Evolutionary conservation across 2,113 vertebrate genomes (phyloP).

Genomic region (Orientallactaga bullata): DNA sequence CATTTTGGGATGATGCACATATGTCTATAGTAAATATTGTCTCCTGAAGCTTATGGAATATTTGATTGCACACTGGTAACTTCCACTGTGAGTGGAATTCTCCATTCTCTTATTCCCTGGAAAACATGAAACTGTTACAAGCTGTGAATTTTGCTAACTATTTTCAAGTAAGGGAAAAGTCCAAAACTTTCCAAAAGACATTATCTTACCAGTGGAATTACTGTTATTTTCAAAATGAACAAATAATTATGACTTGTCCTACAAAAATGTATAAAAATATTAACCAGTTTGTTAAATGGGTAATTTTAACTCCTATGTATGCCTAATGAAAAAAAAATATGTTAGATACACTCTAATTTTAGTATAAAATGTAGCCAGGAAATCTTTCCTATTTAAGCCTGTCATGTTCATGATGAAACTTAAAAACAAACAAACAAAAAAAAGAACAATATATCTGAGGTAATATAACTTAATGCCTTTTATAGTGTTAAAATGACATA

Average conservation of each 20-base stretch:
- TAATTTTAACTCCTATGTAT: neutral
- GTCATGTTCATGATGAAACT: neutral
- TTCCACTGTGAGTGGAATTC: neutral
- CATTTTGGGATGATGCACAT: neutral
- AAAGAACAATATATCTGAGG: neutral
- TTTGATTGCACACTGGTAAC: no score
- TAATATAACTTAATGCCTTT: neutral
- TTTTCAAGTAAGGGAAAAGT: neutral
- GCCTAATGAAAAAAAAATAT: neutral
- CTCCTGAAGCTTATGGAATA: neutral
- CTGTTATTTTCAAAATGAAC: constrained; percentile 49
- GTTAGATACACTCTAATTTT: neutral
- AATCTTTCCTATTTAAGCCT: neutral
- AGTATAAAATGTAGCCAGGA: neutral
- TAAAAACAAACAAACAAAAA: neutral
- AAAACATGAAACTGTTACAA: neutral
- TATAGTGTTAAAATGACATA: neutral
- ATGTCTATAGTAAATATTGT: neutral
- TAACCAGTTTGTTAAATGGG: neutral
- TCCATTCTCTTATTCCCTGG: neutral
- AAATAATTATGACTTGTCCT: neutral
- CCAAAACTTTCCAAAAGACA: neutral
- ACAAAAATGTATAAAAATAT: constrained; percentile 3
- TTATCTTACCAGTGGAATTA: neutral
- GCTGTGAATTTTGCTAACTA: neutral